Evolutionary conservation across 2,797 vertebrate species (phyloP).

Genomic region (Esox lucius): DNA sequence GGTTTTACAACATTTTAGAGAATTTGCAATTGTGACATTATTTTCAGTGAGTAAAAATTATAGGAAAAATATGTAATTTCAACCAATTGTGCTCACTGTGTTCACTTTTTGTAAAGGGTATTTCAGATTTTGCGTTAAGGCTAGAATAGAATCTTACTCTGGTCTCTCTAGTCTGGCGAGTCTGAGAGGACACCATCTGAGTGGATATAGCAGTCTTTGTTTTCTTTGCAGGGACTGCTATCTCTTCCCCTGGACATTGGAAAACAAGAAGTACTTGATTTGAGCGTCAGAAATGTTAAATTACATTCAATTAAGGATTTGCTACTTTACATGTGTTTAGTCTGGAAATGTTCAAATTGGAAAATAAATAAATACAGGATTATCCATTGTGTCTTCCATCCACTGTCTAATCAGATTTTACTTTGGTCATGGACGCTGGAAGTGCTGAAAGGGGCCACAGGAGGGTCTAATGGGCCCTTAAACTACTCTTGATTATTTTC

Average conservation of each 20-base stretch:
- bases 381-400: too few species aligned
- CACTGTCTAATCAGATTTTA: too few species aligned
- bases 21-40: neutral
- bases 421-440: too few species aligned
- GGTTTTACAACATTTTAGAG: neutral
- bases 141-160: neutral
- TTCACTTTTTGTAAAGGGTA: neutral
- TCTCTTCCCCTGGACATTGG: slow-evolving; percentile 75
- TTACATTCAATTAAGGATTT: too few species aligned
- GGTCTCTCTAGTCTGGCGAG: slow-evolving; percentile 73
- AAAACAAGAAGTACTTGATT: neutral
- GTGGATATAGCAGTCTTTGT: slow-evolving; percentile 91
- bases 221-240: slow-evolving; percentile 91
- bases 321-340: too few species aligned
- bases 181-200: slow-evolving; percentile 83
- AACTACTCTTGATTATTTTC: too few species aligned
- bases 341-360: too few species aligned
- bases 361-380: too few species aligned
- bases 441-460: too few species aligned
- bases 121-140: neutral
- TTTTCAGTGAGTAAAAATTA: neutral
- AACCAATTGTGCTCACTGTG: neutral
- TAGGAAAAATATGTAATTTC: neutral
- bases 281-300: too few species aligned
- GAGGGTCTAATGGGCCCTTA: too few species aligned